Percentiles rank a stretch among this genome's conserved stretches.
These are phyloP conservation scores for Neodontobutis hainanensis DNA, from an alignment of 2,113 vertebrate genomes.

Conservation along the genomic window DNA sequence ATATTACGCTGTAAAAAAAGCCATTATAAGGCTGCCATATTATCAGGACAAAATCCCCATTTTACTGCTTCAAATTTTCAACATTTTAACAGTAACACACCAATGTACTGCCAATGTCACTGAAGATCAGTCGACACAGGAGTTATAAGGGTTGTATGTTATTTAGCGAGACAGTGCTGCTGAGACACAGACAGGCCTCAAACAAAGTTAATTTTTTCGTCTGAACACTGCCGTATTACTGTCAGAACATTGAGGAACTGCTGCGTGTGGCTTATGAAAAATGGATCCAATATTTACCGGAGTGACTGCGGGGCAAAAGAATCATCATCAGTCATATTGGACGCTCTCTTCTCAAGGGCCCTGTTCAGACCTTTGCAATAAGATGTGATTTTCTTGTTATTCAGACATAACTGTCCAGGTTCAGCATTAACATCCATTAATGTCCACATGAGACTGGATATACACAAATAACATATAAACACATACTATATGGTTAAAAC, in stretches of 20 bases:
- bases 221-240: not conserved
- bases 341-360: slow-evolving; percentile 3
- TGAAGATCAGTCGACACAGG: not conserved
- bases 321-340: slow-evolving; percentile 16
- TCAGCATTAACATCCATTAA: not conserved
- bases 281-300: slow-evolving; percentile 11
- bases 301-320: slow-evolving; percentile 12
- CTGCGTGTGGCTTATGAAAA: slow-evolving; percentile 5
- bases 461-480: no score
- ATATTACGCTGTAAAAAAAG: no score
- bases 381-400: not conserved
- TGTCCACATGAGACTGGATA: not conserved
- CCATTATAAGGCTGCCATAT: no score
- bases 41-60: no score
- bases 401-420: not conserved
- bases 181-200: not conserved
- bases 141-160: not conserved
- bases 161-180: not conserved
- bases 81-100: no score
- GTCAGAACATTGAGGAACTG: not conserved
- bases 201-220: not conserved
- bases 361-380: not conserved
- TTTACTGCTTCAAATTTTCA: no score
- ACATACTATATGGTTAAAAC: no score
- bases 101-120: no score